Percentiles rank a stretch among this genome's conserved stretches.
phyloP scores from a whole-genome alignment of 2,888 invertebrate species.

The Catocala sponsa region DNA sequence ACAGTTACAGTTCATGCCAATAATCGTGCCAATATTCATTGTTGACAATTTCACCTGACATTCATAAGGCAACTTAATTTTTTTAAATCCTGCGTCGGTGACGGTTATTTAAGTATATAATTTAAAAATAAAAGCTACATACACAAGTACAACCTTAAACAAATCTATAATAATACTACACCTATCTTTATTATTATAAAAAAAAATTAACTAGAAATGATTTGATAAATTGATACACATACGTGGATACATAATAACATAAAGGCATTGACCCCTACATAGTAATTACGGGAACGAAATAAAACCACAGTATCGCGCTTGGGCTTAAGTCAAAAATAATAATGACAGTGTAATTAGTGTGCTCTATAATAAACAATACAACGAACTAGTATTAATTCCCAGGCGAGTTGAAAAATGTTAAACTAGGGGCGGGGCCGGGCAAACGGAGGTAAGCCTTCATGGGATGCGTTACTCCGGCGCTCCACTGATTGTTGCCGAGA shows the following conservation, averaged over 20 bases:
- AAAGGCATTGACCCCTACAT: constrained; percentile 43
- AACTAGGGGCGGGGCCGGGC: constrained; percentile 81
- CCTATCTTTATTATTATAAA: background rate
- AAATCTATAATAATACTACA: no score
- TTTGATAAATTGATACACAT: constrained; percentile 18
- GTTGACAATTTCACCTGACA: no score
- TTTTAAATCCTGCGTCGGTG: no score
- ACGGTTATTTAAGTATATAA: no score
- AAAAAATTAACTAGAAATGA: constrained; percentile 14
- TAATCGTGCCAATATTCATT: no score
- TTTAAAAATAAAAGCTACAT: background rate
- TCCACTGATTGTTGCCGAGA: constrained; percentile 69
- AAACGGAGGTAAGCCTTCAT: constrained; percentile 74
- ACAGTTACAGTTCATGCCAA: no score
- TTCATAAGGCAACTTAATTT: no score
- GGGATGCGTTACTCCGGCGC: constrained; percentile 50
- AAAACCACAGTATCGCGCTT: constrained; percentile 43
- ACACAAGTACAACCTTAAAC: no score
- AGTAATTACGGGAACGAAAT: constrained; percentile 41
- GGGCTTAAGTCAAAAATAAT: constrained; percentile 63
- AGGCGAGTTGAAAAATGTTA: constrained; percentile 83
- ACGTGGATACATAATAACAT: constrained; percentile 27
- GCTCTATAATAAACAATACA: constrained; percentile 80
- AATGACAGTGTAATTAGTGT: constrained; percentile 76
- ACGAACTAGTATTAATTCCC: constrained; percentile 79